Conservation (phyloP, 1,140 invertebrate genomes). For the Tetramorium parvispinum region DNA sequence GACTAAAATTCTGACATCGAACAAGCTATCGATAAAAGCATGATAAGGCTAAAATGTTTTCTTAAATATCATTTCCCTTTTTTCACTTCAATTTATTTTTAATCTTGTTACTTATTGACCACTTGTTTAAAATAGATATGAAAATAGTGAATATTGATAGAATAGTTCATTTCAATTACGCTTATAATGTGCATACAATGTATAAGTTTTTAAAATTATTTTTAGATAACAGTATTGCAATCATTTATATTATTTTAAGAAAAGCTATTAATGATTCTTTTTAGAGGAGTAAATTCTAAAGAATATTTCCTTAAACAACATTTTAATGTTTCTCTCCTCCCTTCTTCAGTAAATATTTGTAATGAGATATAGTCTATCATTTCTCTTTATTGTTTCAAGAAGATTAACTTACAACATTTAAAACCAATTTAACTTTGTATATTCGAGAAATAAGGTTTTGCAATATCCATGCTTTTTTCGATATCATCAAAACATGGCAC, state of each 20-base stretch:
- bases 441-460: slow-evolving; percentile 10
- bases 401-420: slow-evolving; percentile 41
- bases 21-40: slow-evolving; percentile 11
- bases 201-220: background rate
- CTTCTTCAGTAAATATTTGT: slow-evolving; percentile 9
- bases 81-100: background rate
- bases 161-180: background rate
- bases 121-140: background rate
- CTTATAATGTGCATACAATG: background rate
- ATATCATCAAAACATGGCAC: slow-evolving; percentile 47
- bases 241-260: background rate
- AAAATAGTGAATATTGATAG: background rate
- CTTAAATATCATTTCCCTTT: background rate
- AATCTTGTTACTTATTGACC: background rate
- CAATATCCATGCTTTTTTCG: slow-evolving; percentile 34
- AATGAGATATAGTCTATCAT: background rate
- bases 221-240: background rate
- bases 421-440: slow-evolving; percentile 31
- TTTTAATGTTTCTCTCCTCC: slow-evolving; percentile 3
- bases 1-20: background rate
- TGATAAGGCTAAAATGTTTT: slow-evolving; percentile 2
- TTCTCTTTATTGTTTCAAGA: slow-evolving; percentile 24
- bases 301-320: background rate
- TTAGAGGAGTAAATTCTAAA: background rate
- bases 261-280: background rate